A percentile compares a stretch with the other conserved stretches of the same genome.
phyloP scores from a whole-genome alignment of 2,888 invertebrate genomes.

The Sphinx pinastri region DNA sequence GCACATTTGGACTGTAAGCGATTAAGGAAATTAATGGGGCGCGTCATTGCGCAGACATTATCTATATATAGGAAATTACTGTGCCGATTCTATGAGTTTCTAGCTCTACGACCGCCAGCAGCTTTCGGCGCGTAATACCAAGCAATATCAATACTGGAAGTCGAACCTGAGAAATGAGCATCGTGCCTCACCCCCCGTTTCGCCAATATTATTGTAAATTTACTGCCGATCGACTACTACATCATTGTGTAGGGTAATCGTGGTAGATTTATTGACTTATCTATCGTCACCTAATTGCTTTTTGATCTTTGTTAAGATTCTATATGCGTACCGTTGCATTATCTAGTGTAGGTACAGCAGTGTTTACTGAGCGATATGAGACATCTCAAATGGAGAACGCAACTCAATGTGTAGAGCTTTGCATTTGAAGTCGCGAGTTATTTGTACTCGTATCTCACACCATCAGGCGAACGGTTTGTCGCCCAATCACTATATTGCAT shows the following conservation, averaged over 20 bases:
- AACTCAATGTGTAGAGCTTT: no score
- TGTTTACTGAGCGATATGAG: no score
- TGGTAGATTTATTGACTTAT: background rate
- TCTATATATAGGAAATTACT: background rate
- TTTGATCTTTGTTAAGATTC: background rate
- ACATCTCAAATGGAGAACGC: no score
- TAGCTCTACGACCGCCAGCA: slow-evolving; percentile 52
- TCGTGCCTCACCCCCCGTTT: slow-evolving; percentile 34
- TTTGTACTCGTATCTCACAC: no score
- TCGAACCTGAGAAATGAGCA: slow-evolving; percentile 81
- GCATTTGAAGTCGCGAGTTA: no score
- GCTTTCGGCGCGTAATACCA: slow-evolving; percentile 82
- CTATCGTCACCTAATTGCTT: background rate
- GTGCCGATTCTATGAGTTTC: slow-evolving; percentile 37
- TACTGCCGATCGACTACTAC: slow-evolving; percentile 36
- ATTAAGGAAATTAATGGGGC: no score
- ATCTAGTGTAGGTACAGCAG: no score
- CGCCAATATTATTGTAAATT: slow-evolving; percentile 41
- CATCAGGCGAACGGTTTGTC: no score
- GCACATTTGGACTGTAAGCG: no score
- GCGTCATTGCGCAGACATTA: no score
- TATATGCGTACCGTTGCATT: no score
- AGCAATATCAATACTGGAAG: slow-evolving; percentile 81
- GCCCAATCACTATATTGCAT: no score
- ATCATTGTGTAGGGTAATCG: background rate